Percentiles rank a stretch among this genome's conserved stretches.
phyloP scores from a whole-genome alignment of 2,888 invertebrate species.

The Luperina testacea region DNA sequence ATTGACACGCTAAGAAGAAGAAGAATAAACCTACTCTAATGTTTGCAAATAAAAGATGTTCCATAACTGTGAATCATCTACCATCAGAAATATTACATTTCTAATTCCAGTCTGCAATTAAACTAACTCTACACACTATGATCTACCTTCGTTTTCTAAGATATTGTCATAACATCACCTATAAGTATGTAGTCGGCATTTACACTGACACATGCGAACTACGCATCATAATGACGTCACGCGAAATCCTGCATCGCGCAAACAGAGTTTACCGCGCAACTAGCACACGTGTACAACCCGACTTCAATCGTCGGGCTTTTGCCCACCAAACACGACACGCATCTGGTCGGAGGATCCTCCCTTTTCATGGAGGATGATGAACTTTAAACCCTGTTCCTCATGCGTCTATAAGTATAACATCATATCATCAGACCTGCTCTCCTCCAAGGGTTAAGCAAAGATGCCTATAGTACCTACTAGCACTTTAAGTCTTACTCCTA shows the following conservation, averaged over 20 bases:
- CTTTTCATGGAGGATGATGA: background rate
- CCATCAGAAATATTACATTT: background rate
- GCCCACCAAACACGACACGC: background rate
- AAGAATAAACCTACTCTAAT: background rate
- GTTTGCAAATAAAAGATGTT: background rate
- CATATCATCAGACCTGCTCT: background rate
- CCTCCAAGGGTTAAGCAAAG: background rate
- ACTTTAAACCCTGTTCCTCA: background rate
- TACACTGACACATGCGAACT: too few relatives aligned
- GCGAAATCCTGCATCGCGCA: background rate
- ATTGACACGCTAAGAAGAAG: background rate
- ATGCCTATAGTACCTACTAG: background rate
- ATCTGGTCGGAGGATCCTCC: background rate
- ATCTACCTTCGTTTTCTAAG: background rate
- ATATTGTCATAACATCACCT: background rate
- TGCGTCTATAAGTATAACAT: background rate
- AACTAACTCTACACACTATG: background rate
- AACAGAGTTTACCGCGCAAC: background rate
- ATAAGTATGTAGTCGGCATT: background rate
- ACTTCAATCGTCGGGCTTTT: background rate
- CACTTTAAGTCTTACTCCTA: background rate
- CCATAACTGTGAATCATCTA: background rate
- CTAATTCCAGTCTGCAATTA: background rate
- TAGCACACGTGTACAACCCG: background rate
- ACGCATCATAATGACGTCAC: background rate